Percentiles rank a stretch among this genome's conserved stretches.
phyloP scores from a whole-genome alignment of 1,140 invertebrate species.

The Drosophila ficusphila region DNA sequence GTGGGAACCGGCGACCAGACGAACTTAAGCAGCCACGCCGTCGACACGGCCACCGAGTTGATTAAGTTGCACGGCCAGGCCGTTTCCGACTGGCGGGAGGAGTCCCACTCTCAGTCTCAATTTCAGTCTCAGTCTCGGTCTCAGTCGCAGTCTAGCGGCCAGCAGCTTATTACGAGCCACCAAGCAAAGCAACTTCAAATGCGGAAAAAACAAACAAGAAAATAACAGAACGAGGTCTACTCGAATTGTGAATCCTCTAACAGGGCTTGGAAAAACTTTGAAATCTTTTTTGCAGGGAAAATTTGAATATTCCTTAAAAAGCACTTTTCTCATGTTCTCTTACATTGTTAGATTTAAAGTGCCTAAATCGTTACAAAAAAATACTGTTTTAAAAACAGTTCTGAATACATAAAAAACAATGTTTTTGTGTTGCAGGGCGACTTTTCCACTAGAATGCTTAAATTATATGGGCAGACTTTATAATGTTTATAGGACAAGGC shows the following conservation, averaged over 20 bases:
- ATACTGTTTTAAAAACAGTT: no score
- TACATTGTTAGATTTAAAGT: no score
- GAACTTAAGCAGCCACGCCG: constrained; percentile 60
- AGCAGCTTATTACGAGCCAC: constrained; percentile 74
- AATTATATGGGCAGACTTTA: no score
- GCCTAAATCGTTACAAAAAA: no score
- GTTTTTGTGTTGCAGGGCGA: no score
- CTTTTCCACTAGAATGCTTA: no score
- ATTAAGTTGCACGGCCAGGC: constrained; percentile 66
- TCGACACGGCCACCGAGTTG: constrained; percentile 46
- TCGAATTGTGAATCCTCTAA: not conserved
- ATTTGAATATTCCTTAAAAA: no score
- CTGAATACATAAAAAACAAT: no score
- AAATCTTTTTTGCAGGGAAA: not conserved
- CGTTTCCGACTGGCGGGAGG: constrained; percentile 23
- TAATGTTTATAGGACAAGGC: no score
- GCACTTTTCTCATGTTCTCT: no score
- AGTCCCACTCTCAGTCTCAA: not conserved
- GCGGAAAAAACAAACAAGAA: constrained; percentile 35
- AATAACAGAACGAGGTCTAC: not conserved
- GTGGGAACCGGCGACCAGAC: constrained; percentile 55
- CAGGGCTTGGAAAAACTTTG: no score
- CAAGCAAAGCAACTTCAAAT: constrained; percentile 65
- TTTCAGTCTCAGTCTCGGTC: constrained; percentile 25
- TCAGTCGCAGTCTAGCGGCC: constrained; percentile 54